Conservation (phyloP, 1,140 invertebrate species). For the Ditylenchus dipsaci region DNA sequence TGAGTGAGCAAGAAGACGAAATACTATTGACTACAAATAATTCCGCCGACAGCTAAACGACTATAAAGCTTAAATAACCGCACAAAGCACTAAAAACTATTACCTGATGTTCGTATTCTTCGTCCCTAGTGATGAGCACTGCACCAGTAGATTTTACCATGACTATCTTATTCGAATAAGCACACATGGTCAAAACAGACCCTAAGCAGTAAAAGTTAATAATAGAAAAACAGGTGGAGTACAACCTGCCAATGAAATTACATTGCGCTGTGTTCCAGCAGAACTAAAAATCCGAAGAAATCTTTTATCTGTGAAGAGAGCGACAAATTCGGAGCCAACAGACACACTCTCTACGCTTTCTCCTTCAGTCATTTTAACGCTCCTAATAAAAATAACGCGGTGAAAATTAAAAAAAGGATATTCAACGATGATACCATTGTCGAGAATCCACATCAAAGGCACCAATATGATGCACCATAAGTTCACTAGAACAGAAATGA, state of each 20-base stretch:
- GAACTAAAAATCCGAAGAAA: conserved; percentile 25
- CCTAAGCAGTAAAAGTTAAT: neutral
- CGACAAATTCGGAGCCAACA: conserved; percentile 19
- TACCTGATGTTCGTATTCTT: conserved; percentile 32
- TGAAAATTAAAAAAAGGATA: no score
- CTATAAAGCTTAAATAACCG: conserved; percentile 7
- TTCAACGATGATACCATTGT: no score
- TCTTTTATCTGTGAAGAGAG: conserved; percentile 11
- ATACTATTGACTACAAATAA: conserved; percentile 17
- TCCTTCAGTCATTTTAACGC: conserved; percentile 2
- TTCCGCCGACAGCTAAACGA: conserved; percentile 4
- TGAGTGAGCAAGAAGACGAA: conserved; percentile 9
- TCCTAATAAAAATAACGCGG: neutral
- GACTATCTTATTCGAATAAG: conserved; percentile 1
- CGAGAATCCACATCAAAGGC: conserved; percentile 14
- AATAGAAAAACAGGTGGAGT: neutral
- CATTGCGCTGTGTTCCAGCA: conserved; percentile 21
- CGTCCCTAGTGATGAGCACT: conserved; percentile 13
- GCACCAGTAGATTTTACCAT: conserved; percentile 9
- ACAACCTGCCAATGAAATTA: conserved; percentile 13
- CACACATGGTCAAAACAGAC: conserved; percentile 22
- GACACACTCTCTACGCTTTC: conserved; percentile 16
- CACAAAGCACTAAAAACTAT: neutral
- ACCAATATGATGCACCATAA: conserved; percentile 18
- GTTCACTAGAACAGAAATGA: conserved; percentile 8